These are phyloP conservation scores for Catharus fuscescens DNA, from an alignment of 2,113 vertebrate genomes.

Conservation along the genomic window DNA sequence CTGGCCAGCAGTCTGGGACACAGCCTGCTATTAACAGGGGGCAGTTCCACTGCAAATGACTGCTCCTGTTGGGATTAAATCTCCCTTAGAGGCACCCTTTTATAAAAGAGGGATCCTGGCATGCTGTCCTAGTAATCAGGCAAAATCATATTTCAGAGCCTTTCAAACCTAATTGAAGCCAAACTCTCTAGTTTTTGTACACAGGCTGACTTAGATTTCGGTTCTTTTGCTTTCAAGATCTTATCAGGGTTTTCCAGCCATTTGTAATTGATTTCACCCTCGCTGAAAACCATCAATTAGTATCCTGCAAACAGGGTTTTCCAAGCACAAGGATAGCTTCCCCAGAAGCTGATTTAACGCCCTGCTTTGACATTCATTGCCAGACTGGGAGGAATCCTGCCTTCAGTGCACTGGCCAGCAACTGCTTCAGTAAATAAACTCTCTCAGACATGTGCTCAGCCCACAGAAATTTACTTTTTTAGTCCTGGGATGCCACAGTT, in stretches of 20 bases:
- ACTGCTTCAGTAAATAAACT: slow-evolving; percentile 14
- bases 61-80: not conserved
- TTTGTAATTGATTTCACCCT: not conserved
- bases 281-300: not conserved
- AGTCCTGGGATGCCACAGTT: not conserved
- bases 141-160: not conserved
- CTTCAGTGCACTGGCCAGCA: not conserved
- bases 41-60: not conserved
- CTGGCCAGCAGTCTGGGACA: not conserved
- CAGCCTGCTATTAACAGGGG: not conserved
- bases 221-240: not conserved
- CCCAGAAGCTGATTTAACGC: not conserved
- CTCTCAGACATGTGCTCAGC: slow-evolving; percentile 16
- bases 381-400: not conserved
- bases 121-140: not conserved
- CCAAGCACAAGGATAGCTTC: not conserved
- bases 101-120: not conserved
- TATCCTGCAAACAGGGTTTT: not conserved
- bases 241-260: not conserved
- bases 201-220: not conserved
- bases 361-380: not conserved
- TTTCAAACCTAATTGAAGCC: not conserved
- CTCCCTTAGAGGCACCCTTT: not conserved
- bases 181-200: not conserved
- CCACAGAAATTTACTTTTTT: slow-evolving; percentile 40